These are phyloP conservation scores for Distichodus sexfasciatus DNA, from an alignment of 2,797 vertebrate species.

Conservation along the genomic window DNA sequence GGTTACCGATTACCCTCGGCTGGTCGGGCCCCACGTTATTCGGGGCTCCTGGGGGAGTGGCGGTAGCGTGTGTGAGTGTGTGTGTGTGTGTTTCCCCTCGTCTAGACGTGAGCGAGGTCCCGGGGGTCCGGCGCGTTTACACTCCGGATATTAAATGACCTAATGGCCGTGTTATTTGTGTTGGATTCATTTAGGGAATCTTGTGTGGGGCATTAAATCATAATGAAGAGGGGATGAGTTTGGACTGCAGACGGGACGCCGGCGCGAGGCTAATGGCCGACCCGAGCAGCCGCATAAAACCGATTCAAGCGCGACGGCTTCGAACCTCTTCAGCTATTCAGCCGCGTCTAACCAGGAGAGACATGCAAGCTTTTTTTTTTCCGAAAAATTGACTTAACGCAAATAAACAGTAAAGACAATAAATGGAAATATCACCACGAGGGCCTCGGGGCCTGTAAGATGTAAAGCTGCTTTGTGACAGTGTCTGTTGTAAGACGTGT, in stretches of 20 bases:
- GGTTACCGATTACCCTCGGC: constrained; percentile 38
- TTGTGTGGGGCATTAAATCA: constrained; percentile 50
- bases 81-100: constrained; percentile 56
- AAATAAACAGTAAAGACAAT: too few relatives aligned
- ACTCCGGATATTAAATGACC: constrained; percentile 59
- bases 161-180: constrained; percentile 57
- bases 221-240: constrained; percentile 52
- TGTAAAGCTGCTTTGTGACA: too few relatives aligned
- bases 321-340: constrained; percentile 9
- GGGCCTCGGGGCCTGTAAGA: too few relatives aligned
- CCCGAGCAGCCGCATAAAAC: constrained; percentile 28
- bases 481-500: too few relatives aligned
- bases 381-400: constrained; percentile 32
- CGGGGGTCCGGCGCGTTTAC: constrained; percentile 50
- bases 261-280: constrained; percentile 29
- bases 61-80: constrained; percentile 7
- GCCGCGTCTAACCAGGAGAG: constrained; percentile 26
- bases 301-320: constrained; percentile 6
- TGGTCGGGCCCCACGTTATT: constrained; percentile 28
- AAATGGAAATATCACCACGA: too few relatives aligned
- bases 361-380: neutral
- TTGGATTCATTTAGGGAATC: constrained; percentile 52
- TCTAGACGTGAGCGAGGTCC: constrained; percentile 57
- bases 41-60: constrained; percentile 39
- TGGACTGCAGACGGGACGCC: constrained; percentile 40